Conservation (phyloP, 2,888 invertebrate species). For the Fragum sueziense region DNA sequence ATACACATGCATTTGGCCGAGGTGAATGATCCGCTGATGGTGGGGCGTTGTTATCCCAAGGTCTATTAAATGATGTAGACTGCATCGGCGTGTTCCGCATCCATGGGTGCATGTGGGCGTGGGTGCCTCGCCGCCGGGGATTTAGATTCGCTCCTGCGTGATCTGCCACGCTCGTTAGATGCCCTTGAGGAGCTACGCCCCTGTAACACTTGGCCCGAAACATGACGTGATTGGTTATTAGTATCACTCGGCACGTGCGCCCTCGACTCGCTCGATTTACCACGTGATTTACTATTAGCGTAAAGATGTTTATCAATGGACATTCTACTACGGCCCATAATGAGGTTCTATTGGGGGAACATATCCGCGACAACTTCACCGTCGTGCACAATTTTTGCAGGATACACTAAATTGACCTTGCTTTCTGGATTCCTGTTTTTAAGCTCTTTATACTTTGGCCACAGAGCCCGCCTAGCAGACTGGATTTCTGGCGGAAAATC, state of each 20-base stretch:
- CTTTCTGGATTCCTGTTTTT: background rate
- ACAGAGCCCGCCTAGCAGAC: background rate
- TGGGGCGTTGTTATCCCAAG: background rate
- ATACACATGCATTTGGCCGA: background rate
- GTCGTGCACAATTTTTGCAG: conserved; percentile 20
- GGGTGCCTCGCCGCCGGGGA: background rate
- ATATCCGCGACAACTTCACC: conserved; percentile 1
- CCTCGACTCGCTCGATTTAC: background rate
- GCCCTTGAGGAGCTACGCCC: too few relatives aligned
- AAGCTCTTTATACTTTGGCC: background rate
- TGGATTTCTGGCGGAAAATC: background rate
- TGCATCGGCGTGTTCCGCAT: background rate
- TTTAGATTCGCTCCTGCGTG: background rate
- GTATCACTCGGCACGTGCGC: background rate
- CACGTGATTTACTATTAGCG: background rate
- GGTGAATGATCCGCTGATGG: too few relatives aligned
- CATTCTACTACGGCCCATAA: background rate
- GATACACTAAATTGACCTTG: background rate
- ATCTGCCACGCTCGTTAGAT: background rate
- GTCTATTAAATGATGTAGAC: background rate
- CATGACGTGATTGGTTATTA: background rate
- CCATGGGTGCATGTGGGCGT: background rate
- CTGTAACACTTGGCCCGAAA: too few relatives aligned
- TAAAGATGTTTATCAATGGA: background rate
- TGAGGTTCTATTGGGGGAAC: conserved; percentile 26